Base-by-base conservation (phyloP, 2,888 invertebrate species). In the Parapristionchus giblindavisi region DNA sequence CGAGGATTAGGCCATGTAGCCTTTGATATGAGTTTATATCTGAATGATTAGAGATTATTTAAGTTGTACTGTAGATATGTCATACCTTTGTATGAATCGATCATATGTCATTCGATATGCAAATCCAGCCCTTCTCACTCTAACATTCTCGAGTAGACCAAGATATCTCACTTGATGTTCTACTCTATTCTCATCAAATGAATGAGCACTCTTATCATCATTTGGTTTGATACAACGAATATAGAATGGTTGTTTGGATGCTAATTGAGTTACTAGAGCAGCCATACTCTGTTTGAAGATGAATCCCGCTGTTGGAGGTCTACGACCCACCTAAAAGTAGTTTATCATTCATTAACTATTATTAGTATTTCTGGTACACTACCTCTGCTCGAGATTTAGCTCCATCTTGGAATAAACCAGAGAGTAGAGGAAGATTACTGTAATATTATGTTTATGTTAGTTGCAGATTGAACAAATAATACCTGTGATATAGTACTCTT, bases 211-310 rank as follows among this genome's bases (percentile, higher is more conserved):
- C 90, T 98, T 98, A 72, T 93, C 91, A 85, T 96, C 95, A 89
- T 97, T 98, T 36, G 98, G 98, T 88, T 98, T 98, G 87, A 98
- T 93, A 89, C 98, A 98, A 77, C 98, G 92, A 80, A 98, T 94
- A 90, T 98, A 98, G 90, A 94, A 95, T 0, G 86, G 87, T 65
- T 83, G 82, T 75, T 87, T 98, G 89, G 92, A 93, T 60, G 93
- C 92, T 81, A 98, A 90, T 56, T 95, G 96, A 74, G 93, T 91
- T 52, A 96, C 95, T 76, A 98, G 91, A 60, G 94, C 92, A 34
- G 93, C 90, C 94, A 98, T 98, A 0, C 96, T 97, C 88, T 92
- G 40, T 51, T 68, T 95, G 91, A 98, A 98, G 73, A 95, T 90
- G 0, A 94, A 93, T 34, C 96, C 97, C 3, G 97, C 96, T 0